phyloP scores from a whole-genome alignment of 2,888 invertebrate genomes.

The Oligia latruncula region DNA sequence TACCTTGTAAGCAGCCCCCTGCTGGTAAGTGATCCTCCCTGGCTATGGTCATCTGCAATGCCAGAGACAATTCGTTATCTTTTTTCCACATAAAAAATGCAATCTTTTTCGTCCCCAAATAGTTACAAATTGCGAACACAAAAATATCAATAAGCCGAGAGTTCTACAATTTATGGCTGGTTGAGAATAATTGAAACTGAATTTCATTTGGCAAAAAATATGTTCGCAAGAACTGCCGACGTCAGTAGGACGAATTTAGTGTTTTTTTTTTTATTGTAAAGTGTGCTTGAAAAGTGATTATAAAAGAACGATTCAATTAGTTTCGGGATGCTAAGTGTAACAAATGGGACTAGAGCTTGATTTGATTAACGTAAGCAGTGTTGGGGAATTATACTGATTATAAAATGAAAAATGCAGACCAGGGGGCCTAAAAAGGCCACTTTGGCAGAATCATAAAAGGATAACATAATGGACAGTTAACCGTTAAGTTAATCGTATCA shows the following conservation, averaged over 20 bases:
- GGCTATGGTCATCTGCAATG: too few species aligned
- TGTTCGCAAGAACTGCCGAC: constrained; percentile 54
- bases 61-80: not conserved
- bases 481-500: too few species aligned
- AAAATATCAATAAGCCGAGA: constrained; percentile 42
- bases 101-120: constrained; percentile 22
- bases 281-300: constrained; percentile 35
- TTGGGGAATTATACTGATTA: too few species aligned
- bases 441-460: too few species aligned
- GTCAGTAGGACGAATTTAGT: constrained; percentile 43
- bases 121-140: constrained; percentile 28
- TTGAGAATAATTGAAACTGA: constrained; percentile 65
- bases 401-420: too few species aligned
- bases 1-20: too few species aligned
- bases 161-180: constrained; percentile 54
- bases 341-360: constrained; percentile 19
- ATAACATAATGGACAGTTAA: too few species aligned
- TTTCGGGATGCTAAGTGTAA: constrained; percentile 10
- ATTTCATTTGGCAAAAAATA: constrained; percentile 62
- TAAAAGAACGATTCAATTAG: constrained; percentile 53
- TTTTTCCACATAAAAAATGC: constrained; percentile 5
- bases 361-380: constrained; percentile 2
- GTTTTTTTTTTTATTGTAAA: constrained; percentile 36
- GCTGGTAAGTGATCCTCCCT: too few species aligned
- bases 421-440: too few species aligned